Evolutionary conservation across 2,113 vertebrate genomes (phyloP).

Genomic region (Oophaga pumilio): DNA sequence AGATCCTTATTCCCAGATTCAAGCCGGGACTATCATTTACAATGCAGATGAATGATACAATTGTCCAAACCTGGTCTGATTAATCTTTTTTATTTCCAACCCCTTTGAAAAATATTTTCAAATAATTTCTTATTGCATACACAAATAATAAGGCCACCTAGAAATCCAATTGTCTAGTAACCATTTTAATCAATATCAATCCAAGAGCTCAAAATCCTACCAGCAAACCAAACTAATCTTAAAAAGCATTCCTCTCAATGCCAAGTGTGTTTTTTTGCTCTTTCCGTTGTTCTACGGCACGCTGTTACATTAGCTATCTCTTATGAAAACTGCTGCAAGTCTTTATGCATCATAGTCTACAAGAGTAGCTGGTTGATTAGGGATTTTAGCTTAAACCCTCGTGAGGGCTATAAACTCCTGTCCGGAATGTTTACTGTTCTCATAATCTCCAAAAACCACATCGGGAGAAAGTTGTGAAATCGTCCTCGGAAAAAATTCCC

Average conservation of each 20-base stretch:
- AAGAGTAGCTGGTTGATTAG: conserved; percentile 8
- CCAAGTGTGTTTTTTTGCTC: not conserved
- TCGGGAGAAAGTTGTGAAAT: conserved; percentile 1
- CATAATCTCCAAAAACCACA: conserved; percentile 4
- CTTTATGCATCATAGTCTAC: not conserved
- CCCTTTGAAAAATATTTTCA: too few relatives aligned
- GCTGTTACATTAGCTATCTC: not conserved
- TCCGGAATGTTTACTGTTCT: conserved; percentile 4
- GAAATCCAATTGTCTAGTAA: too few relatives aligned
- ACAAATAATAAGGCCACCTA: too few relatives aligned
- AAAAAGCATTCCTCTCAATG: not conserved
- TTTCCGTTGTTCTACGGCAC: not conserved
- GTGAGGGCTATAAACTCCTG: not conserved
- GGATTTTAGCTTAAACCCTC: not conserved
- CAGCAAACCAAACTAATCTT: not conserved
- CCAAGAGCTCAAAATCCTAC: too few relatives aligned
- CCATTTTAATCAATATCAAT: too few relatives aligned
- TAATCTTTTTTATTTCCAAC: too few relatives aligned
- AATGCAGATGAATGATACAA: too few relatives aligned
- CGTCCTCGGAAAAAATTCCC: not conserved
- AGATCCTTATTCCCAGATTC: too few relatives aligned
- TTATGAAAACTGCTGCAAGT: not conserved
- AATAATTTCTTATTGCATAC: too few relatives aligned
- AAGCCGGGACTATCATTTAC: too few relatives aligned
- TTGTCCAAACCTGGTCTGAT: too few relatives aligned